Evolutionary conservation across 2,113 vertebrate genomes (phyloP).

Genomic region (Amblyopsis rosae): DNA sequence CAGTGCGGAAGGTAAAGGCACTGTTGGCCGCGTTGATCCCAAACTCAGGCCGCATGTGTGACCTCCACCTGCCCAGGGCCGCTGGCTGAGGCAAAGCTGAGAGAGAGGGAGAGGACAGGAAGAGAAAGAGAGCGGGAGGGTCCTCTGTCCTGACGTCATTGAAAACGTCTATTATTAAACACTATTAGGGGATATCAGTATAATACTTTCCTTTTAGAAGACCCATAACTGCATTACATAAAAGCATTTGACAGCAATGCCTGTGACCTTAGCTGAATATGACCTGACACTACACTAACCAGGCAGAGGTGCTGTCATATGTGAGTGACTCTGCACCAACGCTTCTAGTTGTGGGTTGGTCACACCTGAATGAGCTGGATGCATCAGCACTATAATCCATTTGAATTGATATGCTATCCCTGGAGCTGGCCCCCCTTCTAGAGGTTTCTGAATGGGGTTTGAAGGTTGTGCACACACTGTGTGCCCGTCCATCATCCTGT

Average conservation of each 20-base stretch:
- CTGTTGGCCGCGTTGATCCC: constrained; percentile 87
- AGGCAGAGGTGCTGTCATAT: constrained; percentile 38
- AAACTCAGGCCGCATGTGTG: constrained; percentile 84
- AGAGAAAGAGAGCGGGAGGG: too few species aligned
- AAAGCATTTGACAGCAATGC: neutral
- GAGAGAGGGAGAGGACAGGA: too few species aligned
- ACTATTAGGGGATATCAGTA: too few species aligned
- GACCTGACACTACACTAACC: constrained; percentile 52
- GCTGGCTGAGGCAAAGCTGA: constrained; percentile 83
- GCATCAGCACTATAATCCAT: constrained; percentile 57
- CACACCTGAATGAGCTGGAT: constrained; percentile 59
- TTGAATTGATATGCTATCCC: constrained; percentile 55
- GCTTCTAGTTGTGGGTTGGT: constrained; percentile 57
- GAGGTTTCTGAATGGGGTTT: constrained; percentile 67
- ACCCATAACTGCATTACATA: neutral
- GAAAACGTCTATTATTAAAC: too few species aligned
- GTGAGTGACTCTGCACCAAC: constrained; percentile 31
- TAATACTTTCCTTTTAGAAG: neutral
- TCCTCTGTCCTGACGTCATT: too few species aligned
- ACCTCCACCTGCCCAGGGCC: constrained; percentile 93
- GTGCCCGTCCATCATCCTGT: constrained; percentile 53
- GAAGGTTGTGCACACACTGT: constrained; percentile 69
- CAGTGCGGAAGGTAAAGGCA: constrained; percentile 91
- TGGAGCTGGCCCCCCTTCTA: constrained; percentile 54
- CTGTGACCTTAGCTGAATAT: neutral